A percentile compares a stretch with the other conserved stretches of the same genome.
phyloP scores from a whole-genome alignment of 2,888 invertebrate species.

The Trilocha varians region DNA sequence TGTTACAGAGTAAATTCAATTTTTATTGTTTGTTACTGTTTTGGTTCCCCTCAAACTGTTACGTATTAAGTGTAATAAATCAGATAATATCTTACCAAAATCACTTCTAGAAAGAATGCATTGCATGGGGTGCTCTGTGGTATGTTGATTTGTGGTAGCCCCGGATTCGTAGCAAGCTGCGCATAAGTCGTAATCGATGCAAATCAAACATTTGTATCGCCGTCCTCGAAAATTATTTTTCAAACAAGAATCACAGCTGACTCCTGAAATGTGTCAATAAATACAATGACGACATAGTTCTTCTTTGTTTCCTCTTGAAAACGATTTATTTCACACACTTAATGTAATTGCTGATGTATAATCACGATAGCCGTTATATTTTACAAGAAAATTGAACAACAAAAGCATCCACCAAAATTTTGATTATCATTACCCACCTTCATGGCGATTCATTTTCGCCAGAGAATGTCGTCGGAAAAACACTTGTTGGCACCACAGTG shows the following conservation, averaged over 20 bases:
- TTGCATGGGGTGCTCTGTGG: slow-evolving; percentile 98
- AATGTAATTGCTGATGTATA: slow-evolving; percentile 19
- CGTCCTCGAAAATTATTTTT: slow-evolving; percentile 98
- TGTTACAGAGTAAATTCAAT: too few species aligned
- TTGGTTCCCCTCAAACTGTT: neutral
- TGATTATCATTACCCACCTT: slow-evolving; percentile 84
- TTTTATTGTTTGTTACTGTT: too few species aligned
- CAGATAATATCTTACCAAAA: slow-evolving; percentile 79
- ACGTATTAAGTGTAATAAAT: neutral
- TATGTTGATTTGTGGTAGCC: slow-evolving; percentile 92
- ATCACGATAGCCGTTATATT: slow-evolving; percentile 31
- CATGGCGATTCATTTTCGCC: slow-evolving; percentile 93
- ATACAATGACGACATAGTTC: slow-evolving; percentile 29
- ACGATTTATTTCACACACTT: slow-evolving; percentile 9
- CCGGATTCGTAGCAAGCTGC: slow-evolving; percentile 95
- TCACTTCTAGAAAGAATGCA: slow-evolving; percentile 97
- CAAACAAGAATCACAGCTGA: slow-evolving; percentile 99
- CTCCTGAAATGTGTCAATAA: slow-evolving; percentile 80
- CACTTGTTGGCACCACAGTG: slow-evolving; percentile 64
- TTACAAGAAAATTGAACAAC: slow-evolving; percentile 55
- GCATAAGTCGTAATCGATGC: slow-evolving; percentile 99
- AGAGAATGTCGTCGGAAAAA: slow-evolving; percentile 59
- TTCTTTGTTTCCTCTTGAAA: slow-evolving; percentile 15
- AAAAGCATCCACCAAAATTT: slow-evolving; percentile 70
- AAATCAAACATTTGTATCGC: slow-evolving; percentile 98